Evolutionary conservation across 2,888 invertebrate genomes (phyloP).

Genomic region (Chesias legatella): DNA sequence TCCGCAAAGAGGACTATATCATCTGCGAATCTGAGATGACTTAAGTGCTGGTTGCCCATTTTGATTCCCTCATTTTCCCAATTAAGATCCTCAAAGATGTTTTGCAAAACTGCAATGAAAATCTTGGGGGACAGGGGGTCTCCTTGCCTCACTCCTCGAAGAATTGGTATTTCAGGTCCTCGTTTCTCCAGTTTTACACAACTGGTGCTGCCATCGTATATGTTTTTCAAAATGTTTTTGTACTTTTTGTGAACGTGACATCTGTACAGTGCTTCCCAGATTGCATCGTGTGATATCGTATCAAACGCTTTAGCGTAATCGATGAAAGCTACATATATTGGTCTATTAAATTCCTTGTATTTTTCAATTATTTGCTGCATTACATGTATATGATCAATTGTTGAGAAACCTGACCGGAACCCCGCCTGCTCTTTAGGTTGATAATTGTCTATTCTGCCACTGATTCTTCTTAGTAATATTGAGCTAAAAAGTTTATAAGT

Average conservation of each 20-base stretch:
- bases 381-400: too few species aligned
- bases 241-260: background rate
- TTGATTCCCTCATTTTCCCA: too few species aligned
- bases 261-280: constrained; percentile 1
- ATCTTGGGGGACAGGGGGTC: too few species aligned
- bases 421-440: constrained; percentile 8
- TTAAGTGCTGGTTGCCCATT: too few species aligned
- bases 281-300: background rate
- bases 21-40: too few species aligned
- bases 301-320: constrained; percentile 12
- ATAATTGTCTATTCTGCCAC: background rate
- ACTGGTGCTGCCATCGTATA: constrained; percentile 1
- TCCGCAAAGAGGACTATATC: too few species aligned
- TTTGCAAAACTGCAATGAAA: too few species aligned
- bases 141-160: too few species aligned
- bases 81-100: too few species aligned
- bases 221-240: constrained; percentile 1
- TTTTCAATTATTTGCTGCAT: constrained; percentile 2
- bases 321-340: constrained; percentile 3
- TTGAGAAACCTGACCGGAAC: constrained; percentile 5
- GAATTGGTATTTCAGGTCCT: too few species aligned
- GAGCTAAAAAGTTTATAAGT: background rate
- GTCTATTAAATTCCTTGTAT: constrained; percentile 4
- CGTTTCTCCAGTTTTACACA: constrained; percentile 2
- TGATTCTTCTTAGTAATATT: background rate